Evolutionary conservation across 2,797 vertebrate genomes (phyloP).

Genomic region (Peromyscus eremicus): DNA sequence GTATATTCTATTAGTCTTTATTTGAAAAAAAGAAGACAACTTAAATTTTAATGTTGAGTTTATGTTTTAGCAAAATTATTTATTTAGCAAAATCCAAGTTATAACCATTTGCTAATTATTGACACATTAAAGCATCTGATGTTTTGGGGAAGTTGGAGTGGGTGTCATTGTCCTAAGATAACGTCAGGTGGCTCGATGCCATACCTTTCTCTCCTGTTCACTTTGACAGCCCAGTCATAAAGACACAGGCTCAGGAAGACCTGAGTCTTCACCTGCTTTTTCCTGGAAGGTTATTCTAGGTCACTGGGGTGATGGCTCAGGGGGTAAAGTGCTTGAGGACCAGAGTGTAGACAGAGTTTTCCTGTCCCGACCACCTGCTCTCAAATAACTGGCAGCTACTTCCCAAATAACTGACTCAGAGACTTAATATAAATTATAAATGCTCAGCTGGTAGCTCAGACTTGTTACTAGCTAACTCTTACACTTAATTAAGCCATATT

Average conservation of each 20-base stretch:
- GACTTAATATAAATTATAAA: too few species aligned
- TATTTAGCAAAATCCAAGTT: slow-evolving; percentile 17
- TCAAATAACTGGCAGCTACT: too few species aligned
- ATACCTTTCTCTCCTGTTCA: background rate
- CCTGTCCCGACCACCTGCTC: too few species aligned
- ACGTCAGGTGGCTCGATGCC: background rate
- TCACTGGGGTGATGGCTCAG: background rate
- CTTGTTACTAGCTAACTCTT: too few species aligned
- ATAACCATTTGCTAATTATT: background rate
- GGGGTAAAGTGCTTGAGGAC: background rate
- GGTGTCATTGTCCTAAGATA: slow-evolving; percentile 8
- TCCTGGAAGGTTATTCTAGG: background rate
- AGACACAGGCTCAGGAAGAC: background rate
- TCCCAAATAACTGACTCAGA: too few species aligned
- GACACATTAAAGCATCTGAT: background rate
- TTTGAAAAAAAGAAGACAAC: slow-evolving; percentile 14
- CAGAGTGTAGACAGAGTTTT: background rate
- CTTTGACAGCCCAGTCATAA: background rate
- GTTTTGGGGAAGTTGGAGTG: background rate
- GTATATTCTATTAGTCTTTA: slow-evolving; percentile 36
- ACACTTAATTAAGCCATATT: too few species aligned
- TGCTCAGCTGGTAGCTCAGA: too few species aligned
- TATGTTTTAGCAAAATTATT: background rate
- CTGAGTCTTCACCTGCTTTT: background rate
- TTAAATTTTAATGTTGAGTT: slow-evolving; percentile 52